Conservation (phyloP, 2,888 invertebrate species). For the Eudasyphora cyanicolor region DNA sequence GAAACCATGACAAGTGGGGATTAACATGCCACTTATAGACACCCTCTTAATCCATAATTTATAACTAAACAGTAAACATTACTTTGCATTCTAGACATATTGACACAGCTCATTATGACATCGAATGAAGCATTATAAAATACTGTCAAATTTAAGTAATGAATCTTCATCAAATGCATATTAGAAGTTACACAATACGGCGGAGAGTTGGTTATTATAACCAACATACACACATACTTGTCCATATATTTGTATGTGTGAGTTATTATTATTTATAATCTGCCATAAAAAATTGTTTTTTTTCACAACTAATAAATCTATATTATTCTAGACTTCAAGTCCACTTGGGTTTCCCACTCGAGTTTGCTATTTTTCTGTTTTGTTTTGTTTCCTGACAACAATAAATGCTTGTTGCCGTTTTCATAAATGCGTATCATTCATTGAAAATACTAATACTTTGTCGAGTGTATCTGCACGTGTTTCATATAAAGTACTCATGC, state of each 20-base stretch:
- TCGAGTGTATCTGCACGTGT: not conserved
- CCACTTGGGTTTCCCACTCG: not conserved
- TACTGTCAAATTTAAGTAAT: not conserved
- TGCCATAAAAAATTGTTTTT: slow-evolving; percentile 29
- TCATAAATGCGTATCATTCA: slow-evolving; percentile 34
- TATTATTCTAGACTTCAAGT: slow-evolving; percentile 9
- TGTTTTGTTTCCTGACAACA: slow-evolving; percentile 32
- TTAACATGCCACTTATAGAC: no score
- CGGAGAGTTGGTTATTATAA: not conserved
- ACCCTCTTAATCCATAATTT: no score
- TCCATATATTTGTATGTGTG: not conserved
- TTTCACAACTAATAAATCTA: slow-evolving; percentile 25
- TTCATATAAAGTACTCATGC: not conserved
- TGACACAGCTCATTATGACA: not conserved
- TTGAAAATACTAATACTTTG: not conserved
- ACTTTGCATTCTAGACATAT: not conserved
- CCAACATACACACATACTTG: not conserved
- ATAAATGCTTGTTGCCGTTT: slow-evolving; percentile 41
- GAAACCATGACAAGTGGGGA: no score
- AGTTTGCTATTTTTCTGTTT: not conserved
- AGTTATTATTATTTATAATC: slow-evolving; percentile 19
- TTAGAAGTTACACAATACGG: not conserved
- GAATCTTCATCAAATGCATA: not conserved
- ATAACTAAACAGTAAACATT: no score
- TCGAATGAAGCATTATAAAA: not conserved